Percentiles rank a stretch among this genome's conserved stretches.
Conservation (phyloP, 2,797 vertebrate genomes). For the Labroides dimidiatus region DNA sequence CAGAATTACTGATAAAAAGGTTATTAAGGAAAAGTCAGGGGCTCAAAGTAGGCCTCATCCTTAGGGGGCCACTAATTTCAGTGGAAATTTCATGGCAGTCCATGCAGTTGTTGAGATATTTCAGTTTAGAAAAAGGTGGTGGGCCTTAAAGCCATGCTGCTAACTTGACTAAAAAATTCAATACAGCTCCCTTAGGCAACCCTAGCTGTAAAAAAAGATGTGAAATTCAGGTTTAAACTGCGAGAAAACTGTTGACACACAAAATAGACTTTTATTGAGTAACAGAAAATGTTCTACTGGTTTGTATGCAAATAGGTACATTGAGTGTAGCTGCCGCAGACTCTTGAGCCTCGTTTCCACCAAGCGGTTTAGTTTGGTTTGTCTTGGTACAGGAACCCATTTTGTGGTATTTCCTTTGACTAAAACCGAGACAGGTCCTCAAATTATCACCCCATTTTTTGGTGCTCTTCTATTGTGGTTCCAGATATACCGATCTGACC, state of each 20-base stretch:
- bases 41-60: constrained; percentile 15
- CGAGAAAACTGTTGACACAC: background rate
- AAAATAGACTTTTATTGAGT: too few relatives aligned
- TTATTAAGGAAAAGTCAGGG: constrained; percentile 6
- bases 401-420: too few relatives aligned
- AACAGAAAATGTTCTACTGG: too few relatives aligned
- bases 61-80: background rate
- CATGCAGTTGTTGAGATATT: constrained; percentile 7
- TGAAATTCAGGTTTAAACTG: too few relatives aligned
- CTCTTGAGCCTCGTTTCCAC: too few relatives aligned
- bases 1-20: background rate
- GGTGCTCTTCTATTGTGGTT: too few relatives aligned
- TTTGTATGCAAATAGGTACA: background rate
- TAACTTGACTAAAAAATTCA: background rate
- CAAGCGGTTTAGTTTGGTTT: too few relatives aligned
- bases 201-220: background rate
- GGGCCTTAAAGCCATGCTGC: background rate
- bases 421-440: too few relatives aligned
- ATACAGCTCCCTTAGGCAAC: background rate
- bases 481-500: too few relatives aligned
- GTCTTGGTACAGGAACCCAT: too few relatives aligned
- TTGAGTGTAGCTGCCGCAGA: background rate
- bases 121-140: background rate
- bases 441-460: too few relatives aligned
- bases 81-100: constrained; percentile 19